Evolutionary conservation across 37 sponge, comb jelly and placozoan genomes (phyloP).

Genomic region (Oscarella lobularis): DNA sequence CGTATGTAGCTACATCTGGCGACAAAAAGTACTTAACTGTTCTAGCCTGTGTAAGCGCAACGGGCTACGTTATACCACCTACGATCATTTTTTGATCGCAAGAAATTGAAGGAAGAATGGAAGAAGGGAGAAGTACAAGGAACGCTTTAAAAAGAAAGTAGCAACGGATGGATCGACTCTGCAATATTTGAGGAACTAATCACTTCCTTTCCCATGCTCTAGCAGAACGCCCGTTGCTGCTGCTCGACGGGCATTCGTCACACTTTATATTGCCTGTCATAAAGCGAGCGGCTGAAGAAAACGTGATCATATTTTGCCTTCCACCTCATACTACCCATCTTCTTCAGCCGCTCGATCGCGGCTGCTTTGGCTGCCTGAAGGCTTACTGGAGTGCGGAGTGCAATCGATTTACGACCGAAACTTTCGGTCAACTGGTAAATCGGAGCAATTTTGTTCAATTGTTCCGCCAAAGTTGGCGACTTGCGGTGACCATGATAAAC

Average conservation of each 20-base stretch:
- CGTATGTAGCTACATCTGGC: conserved; percentile 4
- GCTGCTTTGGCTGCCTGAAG: conserved; percentile 36
- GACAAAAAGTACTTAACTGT: conserved; percentile 38
- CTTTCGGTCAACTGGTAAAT: conserved; percentile 20
- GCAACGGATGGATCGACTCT: conserved; percentile 30
- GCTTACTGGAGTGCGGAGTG: conserved; percentile 21
- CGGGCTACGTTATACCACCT: conserved; percentile 23
- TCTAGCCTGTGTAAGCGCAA: conserved; percentile 31
- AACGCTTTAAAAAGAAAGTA: conserved; percentile 29
- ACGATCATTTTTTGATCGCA: too few species aligned
- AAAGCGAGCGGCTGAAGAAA: conserved; percentile 20
- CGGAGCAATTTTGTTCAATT: conserved; percentile 1
- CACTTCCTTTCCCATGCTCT: conserved; percentile 23
- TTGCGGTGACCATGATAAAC: conserved; percentile 24
- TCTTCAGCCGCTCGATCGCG: conserved; percentile 47
- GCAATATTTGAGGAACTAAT: conserved; percentile 5
- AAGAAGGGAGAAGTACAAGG: conserved; percentile 35
- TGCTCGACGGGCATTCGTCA: conserved; percentile 56
- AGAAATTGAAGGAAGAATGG: neutral
- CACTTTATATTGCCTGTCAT: conserved; percentile 25
- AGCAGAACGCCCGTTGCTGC: conserved; percentile 16
- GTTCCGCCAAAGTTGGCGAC: conserved; percentile 22
- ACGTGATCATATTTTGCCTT: conserved; percentile 21
- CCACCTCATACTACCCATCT: conserved; percentile 57
- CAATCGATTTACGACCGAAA: conserved; percentile 8